A percentile compares a stretch with the other conserved stretches of the same genome.
These are phyloP conservation scores for Protosalanx chinensis DNA, from an alignment of 2,797 vertebrate species.

Conservation along the genomic window DNA sequence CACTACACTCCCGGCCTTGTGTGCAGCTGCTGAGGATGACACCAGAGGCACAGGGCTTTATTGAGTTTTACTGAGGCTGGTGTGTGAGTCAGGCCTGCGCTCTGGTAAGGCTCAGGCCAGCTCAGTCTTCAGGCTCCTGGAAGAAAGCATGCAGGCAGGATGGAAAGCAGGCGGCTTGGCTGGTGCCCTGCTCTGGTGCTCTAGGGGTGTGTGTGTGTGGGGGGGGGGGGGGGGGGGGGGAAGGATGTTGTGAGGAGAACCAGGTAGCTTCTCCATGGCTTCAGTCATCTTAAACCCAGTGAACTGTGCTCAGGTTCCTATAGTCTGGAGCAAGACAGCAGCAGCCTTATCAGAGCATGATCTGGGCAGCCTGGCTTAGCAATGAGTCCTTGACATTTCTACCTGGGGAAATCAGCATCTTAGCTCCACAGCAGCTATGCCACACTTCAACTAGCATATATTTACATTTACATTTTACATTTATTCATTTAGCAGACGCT, in stretches of 20 bases:
- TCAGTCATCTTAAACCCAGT: constrained; percentile 40
- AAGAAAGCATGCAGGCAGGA: constrained; percentile 12
- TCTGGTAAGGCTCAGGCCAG: constrained; percentile 59
- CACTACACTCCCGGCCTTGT: constrained; percentile 65
- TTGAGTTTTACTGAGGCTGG: constrained; percentile 62
- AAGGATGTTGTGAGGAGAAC: constrained; percentile 50
- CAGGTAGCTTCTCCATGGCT: constrained; percentile 34
- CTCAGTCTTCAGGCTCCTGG: neutral
- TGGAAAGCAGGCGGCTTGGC: constrained; percentile 56
- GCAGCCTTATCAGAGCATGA: no score
- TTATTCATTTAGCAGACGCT: no score
- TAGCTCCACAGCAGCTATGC: no score
- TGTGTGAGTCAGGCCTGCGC: constrained; percentile 47
- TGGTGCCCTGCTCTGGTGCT: constrained; percentile 11
- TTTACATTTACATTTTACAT: no score
- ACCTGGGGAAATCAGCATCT: no score
- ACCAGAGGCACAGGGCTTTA: constrained; percentile 65
- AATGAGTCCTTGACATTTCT: no score
- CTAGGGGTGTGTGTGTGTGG: no score
- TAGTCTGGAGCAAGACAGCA: neutral
- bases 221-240: constrained; percentile 11
- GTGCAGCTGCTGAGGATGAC: constrained; percentile 65
- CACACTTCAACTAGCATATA: no score
- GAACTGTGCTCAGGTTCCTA: constrained; percentile 27
- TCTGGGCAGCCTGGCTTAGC: no score